These are phyloP conservation scores for Alosa sapidissima DNA, from an alignment of 2,797 vertebrate species.

Conservation along the genomic window DNA sequence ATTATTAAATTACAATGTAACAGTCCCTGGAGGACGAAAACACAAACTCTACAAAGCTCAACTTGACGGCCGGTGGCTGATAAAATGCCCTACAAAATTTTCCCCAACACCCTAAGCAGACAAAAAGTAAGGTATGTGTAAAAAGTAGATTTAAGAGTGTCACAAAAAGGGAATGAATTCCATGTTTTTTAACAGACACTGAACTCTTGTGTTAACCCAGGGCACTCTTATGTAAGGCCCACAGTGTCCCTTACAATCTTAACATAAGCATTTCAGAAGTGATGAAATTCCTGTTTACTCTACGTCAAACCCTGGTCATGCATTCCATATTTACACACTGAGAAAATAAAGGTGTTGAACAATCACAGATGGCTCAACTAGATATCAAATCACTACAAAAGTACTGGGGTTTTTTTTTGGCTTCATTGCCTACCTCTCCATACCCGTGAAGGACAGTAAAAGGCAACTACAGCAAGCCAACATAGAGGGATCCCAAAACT, in stretches of 20 bases:
- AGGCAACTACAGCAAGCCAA: not conserved
- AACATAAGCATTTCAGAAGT: not conserved
- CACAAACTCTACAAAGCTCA: not conserved
- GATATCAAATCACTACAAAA: not conserved
- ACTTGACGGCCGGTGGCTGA: not conserved
- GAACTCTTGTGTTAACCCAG: not conserved
- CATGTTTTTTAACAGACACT: not conserved
- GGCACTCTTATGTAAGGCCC: not conserved
- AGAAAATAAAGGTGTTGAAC: not conserved
- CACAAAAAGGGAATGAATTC: not conserved
- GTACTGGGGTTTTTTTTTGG: no score
- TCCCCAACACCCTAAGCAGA: not conserved
- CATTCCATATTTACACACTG: not conserved
- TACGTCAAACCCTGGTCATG: not conserved
- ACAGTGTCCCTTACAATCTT: not conserved
- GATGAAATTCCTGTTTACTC: slow-evolving; percentile 11
- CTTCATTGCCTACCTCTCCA: no score
- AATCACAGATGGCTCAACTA: not conserved
- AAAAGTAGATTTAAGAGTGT: not conserved
- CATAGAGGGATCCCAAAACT: not conserved
- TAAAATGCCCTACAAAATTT: not conserved
- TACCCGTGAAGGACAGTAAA: not conserved
- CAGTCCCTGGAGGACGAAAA: not conserved
- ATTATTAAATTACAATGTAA: not conserved
- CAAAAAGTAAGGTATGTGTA: not conserved